Evolutionary conservation across 2,797 vertebrate species (phyloP).

Genomic region (Kryptopterus vitreolus): DNA sequence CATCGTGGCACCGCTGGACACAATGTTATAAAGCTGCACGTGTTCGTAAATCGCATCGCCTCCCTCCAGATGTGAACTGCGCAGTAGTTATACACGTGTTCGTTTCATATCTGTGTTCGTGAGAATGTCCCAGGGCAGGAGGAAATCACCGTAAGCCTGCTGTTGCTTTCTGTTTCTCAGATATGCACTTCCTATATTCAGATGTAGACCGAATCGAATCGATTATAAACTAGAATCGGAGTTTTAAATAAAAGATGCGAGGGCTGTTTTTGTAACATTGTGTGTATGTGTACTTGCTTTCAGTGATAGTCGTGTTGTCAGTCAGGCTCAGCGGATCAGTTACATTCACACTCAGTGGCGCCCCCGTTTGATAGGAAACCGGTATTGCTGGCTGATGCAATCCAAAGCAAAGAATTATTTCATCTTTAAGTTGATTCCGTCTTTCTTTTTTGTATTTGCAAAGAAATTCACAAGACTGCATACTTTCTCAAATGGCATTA

Average conservation of each 20-base stretch:
- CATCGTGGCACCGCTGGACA: constrained; percentile 43
- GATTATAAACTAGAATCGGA: background rate
- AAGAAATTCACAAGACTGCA: background rate
- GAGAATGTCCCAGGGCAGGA: background rate
- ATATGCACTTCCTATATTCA: background rate
- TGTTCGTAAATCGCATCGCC: background rate
- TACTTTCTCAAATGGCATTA: background rate
- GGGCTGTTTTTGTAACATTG: background rate
- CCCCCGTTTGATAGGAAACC: constrained; percentile 25
- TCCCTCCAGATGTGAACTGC: background rate
- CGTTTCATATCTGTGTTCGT: background rate
- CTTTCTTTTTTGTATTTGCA: background rate
- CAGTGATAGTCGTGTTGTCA: background rate
- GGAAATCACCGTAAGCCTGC: background rate
- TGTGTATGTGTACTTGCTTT: background rate
- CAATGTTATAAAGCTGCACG: background rate
- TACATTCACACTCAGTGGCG: constrained; percentile 51
- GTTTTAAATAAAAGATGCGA: too few species aligned
- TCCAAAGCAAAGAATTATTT: constrained; percentile 55
- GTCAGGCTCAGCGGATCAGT: background rate
- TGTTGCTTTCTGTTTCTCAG: background rate
- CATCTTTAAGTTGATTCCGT: background rate
- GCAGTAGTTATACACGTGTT: background rate
- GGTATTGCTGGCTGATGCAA: constrained; percentile 76
- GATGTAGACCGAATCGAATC: background rate